Percentiles rank a stretch among this genome's conserved stretches.
These are phyloP conservation scores for Chloromyia formosa DNA, from an alignment of 2,888 invertebrate genomes.

Conservation along the genomic window DNA sequence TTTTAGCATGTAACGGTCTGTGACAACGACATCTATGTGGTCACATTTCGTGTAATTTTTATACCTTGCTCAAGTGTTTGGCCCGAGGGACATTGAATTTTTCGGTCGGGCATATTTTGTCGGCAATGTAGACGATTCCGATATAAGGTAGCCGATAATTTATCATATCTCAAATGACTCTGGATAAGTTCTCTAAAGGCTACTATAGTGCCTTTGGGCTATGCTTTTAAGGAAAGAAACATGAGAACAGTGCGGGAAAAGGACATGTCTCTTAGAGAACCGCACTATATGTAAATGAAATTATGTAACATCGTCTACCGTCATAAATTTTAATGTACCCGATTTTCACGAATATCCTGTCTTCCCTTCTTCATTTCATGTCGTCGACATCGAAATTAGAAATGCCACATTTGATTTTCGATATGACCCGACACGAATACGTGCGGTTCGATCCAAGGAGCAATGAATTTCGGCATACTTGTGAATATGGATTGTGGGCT, in stretches of 20 bases:
- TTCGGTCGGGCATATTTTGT: neutral
- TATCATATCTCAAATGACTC: conserved; percentile 18
- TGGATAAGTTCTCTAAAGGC: conserved; percentile 25
- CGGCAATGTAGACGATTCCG: neutral
- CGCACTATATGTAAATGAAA: conserved; percentile 14
- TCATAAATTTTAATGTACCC: conserved; percentile 34
- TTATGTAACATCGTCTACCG: conserved; percentile 1
- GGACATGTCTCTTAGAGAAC: conserved; percentile 5
- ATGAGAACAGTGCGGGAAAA: neutral
- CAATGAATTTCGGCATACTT: too few species aligned
- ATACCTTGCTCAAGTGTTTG: conserved; percentile 7
- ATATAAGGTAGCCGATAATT: conserved; percentile 7
- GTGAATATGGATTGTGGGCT: too few species aligned
- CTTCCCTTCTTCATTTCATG: conserved; percentile 1
- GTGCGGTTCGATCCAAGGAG: too few species aligned
- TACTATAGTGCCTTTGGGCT: too few species aligned
- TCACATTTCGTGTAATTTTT: conserved; percentile 35
- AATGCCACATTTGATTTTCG: neutral
- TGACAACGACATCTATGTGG: conserved; percentile 31
- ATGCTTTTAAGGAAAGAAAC: neutral
- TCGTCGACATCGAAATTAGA: neutral
- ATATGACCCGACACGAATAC: neutral
- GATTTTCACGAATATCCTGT: conserved; percentile 26
- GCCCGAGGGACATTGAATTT: conserved; percentile 1
- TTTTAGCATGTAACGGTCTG: conserved; percentile 25